phyloP scores from a whole-genome alignment of 92 coral and sea anemone genomes.

The Micromussa lordhowensis region DNA sequence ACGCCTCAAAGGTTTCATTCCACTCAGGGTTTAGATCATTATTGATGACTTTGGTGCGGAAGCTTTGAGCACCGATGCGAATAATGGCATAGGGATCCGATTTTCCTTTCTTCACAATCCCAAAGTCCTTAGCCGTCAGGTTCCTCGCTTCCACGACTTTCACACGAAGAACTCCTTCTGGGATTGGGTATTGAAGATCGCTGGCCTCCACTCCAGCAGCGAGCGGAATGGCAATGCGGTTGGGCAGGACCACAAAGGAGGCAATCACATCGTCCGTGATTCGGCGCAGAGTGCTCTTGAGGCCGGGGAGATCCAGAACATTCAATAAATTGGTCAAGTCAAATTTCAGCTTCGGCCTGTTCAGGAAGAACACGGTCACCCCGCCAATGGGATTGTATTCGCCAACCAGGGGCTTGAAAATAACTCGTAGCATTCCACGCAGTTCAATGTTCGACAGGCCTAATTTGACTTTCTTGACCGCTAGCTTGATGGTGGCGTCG shows the following conservation, averaged over 20 bases:
- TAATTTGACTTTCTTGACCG: slow-evolving; percentile 78
- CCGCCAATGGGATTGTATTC: slow-evolving; percentile 95
- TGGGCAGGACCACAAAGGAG: slow-evolving; percentile 91
- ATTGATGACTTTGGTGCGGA: slow-evolving; percentile 77
- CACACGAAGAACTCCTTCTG: slow-evolving; percentile 93
- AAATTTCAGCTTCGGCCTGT: slow-evolving; percentile 92
- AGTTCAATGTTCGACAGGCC: slow-evolving; percentile 90
- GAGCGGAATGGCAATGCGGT: slow-evolving; percentile 90
- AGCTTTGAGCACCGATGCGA: slow-evolving; percentile 92
- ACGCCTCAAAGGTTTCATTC: slow-evolving; percentile 95
- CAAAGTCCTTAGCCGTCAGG: slow-evolving; percentile 82
- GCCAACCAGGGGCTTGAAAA: slow-evolving; percentile 93
- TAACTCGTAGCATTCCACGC: slow-evolving; percentile 83
- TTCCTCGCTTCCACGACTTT: slow-evolving; percentile 88
- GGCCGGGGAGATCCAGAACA: slow-evolving; percentile 95
- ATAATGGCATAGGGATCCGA: slow-evolving; percentile 90
- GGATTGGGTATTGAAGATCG: slow-evolving; percentile 94
- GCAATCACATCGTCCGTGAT: slow-evolving; percentile 90
- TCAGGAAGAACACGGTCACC: slow-evolving; percentile 89
- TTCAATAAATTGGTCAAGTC: slow-evolving; percentile 91
- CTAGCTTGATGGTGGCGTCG: slow-evolving; percentile 88
- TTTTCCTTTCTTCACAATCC: slow-evolving; percentile 86
- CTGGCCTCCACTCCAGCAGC: slow-evolving; percentile 94
- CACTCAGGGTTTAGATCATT: slow-evolving; percentile 88
- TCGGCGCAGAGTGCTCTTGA: slow-evolving; percentile 93